A percentile compares a stretch with the other conserved stretches of the same genome.
Conservation (phyloP, 1,140 invertebrate species). For the Lordiphosa mommai region DNA sequence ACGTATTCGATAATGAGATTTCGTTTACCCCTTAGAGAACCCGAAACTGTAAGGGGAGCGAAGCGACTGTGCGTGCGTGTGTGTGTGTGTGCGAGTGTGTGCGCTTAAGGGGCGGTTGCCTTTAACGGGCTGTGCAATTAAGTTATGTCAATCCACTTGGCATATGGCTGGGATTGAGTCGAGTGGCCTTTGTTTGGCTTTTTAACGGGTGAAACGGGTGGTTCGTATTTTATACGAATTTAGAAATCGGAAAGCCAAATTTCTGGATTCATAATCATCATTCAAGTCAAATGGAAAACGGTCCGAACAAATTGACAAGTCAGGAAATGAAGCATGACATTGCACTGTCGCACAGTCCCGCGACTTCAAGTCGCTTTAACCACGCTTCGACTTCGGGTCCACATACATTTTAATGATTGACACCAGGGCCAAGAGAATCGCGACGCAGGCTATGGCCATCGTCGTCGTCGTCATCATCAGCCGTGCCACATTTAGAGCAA, state of each 20-base stretch:
- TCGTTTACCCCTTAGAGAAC: conserved; percentile 40
- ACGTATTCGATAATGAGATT: conserved; percentile 73
- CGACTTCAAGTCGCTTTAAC: conserved; percentile 46
- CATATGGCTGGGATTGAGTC: conserved; percentile 28
- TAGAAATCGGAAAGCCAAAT: too few relatives aligned
- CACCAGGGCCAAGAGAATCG: conserved; percentile 25
- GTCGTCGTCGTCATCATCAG: too few relatives aligned
- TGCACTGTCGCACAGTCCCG: conserved; percentile 57
- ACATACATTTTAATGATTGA: conserved; percentile 50
- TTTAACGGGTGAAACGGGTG: background rate
- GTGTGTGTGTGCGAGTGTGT: conserved; percentile 9
- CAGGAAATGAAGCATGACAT: conserved; percentile 76
- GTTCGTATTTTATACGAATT: too few relatives aligned
- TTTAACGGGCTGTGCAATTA: conserved; percentile 28
- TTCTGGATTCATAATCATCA: background rate
- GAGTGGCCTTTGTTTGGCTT: conserved; percentile 13
- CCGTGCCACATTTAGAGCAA: conserved; percentile 48
- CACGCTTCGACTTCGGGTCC: conserved; percentile 46
- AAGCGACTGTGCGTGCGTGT: background rate
- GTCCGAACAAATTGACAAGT: conserved; percentile 68
- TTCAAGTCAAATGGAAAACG: conserved; percentile 13
- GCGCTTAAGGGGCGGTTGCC: conserved; percentile 25
- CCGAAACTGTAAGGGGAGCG: background rate
- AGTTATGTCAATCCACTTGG: conserved; percentile 54
- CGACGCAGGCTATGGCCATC: conserved; percentile 7